Evolutionary conservation across 2,888 invertebrate genomes (phyloP), one percentile per base, ranked within the genome.

Genomic region (Branchipolynoe longqiensis): DNA sequence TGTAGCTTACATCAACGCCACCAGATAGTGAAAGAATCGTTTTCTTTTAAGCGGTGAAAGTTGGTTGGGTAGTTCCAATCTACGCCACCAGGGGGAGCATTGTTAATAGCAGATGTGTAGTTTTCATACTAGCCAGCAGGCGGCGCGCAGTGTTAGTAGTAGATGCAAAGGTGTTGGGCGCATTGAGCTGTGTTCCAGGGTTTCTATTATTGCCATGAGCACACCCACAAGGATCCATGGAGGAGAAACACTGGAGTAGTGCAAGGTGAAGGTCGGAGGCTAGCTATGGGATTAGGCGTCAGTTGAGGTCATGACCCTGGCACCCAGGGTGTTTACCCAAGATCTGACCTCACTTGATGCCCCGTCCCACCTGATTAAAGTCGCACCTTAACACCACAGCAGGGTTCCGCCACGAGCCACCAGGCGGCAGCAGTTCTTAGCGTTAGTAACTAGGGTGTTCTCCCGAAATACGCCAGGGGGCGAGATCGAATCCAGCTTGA

Each of bases 311-410:
- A 87, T 69, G 86, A 87, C 59, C 85, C 85, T 82, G 85, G 87
- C 40, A 31, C 81, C n/a, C 33, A n/a, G 48, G 36, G 78, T 78
- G 56, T 54, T 85, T n/a, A 86, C 83, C 85, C 87, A 86, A 87
- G 87, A 87, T 87, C 87, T 87, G 87, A 87, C 87, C 87, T 87
- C 87, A 87, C 87, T 87, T 87, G 87, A 87, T 87, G 62, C 84
- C 54, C 78, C 33, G 31, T 54, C 28, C 41, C 78, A 78, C 78
- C 12, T 54, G 54, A 28, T n/a, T n/a, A n/a, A n/a, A n/a, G n/a
- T n/a, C n/a, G n/a, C n/a, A n/a, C n/a, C n/a, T n/a, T n/a, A n/a
- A n/a, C n/a, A n/a, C n/a, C n/a, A n/a, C n/a, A n/a, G n/a, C n/a
- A n/a, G n/a, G n/a, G n/a, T n/a, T 48, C 74, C 14, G 41, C 41